phyloP scores from a whole-genome alignment of 37 sponge, comb jelly and placozoan genomes.

The Petrosia ficiformis region DNA sequence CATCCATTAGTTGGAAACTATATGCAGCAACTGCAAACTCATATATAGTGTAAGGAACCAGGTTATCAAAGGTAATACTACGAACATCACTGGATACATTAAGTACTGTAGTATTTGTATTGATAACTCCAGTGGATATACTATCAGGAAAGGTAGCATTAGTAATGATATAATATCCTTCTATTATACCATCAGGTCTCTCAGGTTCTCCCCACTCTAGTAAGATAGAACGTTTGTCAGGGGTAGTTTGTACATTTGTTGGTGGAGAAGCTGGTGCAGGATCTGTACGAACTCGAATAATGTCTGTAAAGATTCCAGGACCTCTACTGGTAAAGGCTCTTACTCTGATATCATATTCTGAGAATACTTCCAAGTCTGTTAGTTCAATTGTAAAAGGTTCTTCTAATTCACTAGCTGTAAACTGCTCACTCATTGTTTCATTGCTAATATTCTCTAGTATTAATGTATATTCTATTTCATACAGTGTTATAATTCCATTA shows the following conservation, averaged over 20 bases:
- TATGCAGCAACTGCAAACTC: too few relatives aligned
- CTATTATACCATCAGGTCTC: slow-evolving; percentile 34
- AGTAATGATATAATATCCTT: slow-evolving; percentile 35
- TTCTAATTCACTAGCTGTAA: not conserved
- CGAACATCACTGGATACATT: too few relatives aligned
- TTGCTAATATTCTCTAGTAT: too few relatives aligned
- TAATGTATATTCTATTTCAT: too few relatives aligned
- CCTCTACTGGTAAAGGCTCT: not conserved
- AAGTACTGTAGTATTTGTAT: too few relatives aligned
- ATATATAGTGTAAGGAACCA: too few relatives aligned
- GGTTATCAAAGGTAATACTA: too few relatives aligned
- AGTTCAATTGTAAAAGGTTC: not conserved
- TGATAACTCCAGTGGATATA: too few relatives aligned
- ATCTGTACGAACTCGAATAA: not conserved
- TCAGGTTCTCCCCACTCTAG: slow-evolving; percentile 46
- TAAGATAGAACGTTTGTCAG: not conserved
- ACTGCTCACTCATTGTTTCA: too few relatives aligned
- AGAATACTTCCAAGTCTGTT: not conserved
- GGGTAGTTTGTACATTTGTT: not conserved
- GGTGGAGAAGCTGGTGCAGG: not conserved
- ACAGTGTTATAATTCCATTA: slow-evolving; percentile 46
- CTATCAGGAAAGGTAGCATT: too few relatives aligned
- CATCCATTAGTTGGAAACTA: too few relatives aligned
- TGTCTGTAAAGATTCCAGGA: not conserved
- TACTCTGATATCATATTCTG: not conserved